Conservation (phyloP, 2,113 vertebrate species). For the Dipodomys merriami region DNA sequence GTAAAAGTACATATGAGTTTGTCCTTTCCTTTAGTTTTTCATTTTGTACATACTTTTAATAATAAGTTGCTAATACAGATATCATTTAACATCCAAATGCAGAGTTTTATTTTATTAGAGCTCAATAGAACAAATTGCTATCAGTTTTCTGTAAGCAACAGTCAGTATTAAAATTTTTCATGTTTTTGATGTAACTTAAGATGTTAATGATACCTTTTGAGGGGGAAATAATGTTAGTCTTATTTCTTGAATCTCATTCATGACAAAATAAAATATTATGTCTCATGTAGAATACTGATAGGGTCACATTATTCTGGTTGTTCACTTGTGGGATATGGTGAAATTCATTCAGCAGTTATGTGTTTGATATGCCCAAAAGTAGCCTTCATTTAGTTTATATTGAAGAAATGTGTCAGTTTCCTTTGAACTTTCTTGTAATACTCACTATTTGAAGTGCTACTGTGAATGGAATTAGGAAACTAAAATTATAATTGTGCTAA, state of each 20-base stretch:
- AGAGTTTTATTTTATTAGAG: conserved; percentile 62
- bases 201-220: conserved; percentile 21
- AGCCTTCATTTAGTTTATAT: neutral
- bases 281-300: conserved; percentile 14
- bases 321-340: neutral
- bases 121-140: conserved; percentile 42
- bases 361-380: neutral
- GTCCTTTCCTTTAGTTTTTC: conserved; percentile 39
- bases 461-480: conserved; percentile 5
- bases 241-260: neutral
- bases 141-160: conserved; percentile 56
- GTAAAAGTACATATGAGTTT: conserved; percentile 44
- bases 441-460: neutral
- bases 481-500: neutral
- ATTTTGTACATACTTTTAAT: conserved; percentile 35
- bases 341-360: neutral
- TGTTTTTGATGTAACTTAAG: conserved; percentile 56
- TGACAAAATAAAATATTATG: conserved; percentile 7
- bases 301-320: neutral
- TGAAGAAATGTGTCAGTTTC: conserved; percentile 21
- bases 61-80: conserved; percentile 27
- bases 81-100: conserved; percentile 41
- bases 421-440: conserved; percentile 46
- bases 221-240: neutral
- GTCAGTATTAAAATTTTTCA: conserved; percentile 42